Percentiles rank a stretch among this genome's conserved stretches.
Conservation (phyloP, 2,113 vertebrate species). For the Polypterus bichir region DNA sequence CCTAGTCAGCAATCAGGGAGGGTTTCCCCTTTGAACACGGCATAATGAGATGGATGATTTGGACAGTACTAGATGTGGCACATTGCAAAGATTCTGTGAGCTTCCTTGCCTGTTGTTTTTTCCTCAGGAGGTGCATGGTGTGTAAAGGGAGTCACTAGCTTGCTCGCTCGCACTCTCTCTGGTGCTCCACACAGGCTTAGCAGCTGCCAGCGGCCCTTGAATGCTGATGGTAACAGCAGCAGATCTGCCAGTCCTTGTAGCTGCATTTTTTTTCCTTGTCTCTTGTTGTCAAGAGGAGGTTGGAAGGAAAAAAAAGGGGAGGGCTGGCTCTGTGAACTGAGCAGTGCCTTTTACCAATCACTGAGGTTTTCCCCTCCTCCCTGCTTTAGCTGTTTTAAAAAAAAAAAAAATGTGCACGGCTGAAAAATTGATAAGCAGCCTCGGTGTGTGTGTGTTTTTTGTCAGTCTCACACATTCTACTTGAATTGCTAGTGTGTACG, state of each 20-base stretch:
- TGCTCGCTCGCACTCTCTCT: background rate
- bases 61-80: too few species aligned
- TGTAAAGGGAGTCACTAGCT: too few species aligned
- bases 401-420: conserved; percentile 27
- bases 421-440: conserved; percentile 49
- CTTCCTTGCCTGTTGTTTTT: too few species aligned
- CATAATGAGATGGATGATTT: too few species aligned
- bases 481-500: conserved; percentile 32
- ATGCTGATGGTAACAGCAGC: background rate
- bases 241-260: background rate
- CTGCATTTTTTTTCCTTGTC: conserved; percentile 3
- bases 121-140: too few species aligned
- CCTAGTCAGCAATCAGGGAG: background rate
- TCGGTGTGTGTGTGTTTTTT: conserved; percentile 36
- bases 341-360: conserved; percentile 38
- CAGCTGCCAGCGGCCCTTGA: conserved; percentile 14
- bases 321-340: conserved; percentile 20
- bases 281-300: conserved; percentile 11
- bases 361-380: conserved; percentile 21
- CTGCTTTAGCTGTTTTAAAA: conserved; percentile 15
- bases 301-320: conserved; percentile 25
- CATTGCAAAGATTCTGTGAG: too few species aligned
- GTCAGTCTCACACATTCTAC: conserved; percentile 46
- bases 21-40: background rate
- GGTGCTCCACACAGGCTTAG: background rate